Base-by-base conservation (phyloP, 1,140 invertebrate genomes). In the Oscheius sp. region DNA sequence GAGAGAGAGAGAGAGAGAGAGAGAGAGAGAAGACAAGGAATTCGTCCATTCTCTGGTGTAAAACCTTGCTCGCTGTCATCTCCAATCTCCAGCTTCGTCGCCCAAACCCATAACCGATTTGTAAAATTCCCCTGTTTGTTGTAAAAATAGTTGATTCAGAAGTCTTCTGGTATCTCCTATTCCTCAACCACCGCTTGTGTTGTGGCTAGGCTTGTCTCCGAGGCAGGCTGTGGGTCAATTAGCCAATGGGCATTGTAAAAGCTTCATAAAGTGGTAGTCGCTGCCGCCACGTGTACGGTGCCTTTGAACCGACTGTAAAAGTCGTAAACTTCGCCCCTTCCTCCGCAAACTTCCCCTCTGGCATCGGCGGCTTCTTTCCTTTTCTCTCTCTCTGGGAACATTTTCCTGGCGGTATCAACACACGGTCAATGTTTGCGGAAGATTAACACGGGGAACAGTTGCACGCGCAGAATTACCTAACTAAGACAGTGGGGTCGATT, bases 141-240 rank as follows among this genome's bases (percentile, higher is more conserved):
- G n/a, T 42, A 42, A 42, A 7, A 42, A 10, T 42, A 42, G n/a
- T n/a, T 84, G 77, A 63, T 84, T n/a, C 79, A 78, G 66, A 82
- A 84, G 68, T 77, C 78, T 15, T 70, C 38, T 42, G 7, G 7
- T 42, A 42, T n/a, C 38, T 42, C 38, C 38, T 42, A n/a, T 42
- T 7, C n/a, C 38, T 42, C 7, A 42, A 42, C 7, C 7, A 42
- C 7, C 38, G 7, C 7, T 42, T 7, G 7, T 42, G 7, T 42
- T 42, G 38, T 42, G 7, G 7, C 7, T 42, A 42, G n/a, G n/a
- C 38, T 42, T n/a, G 38, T 42, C 7, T 42, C 15, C 7, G 15
- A 20, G 49, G 15, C 49, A 55, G 28, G 49, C 49, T 55, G 49
- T 55, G 49, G 49, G 49, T 55, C 49, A 55, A 55, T 55, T 55